These are phyloP conservation scores for Centruroides vittatus DNA, from an alignment of 1,140 invertebrate genomes.

Conservation along the genomic window DNA sequence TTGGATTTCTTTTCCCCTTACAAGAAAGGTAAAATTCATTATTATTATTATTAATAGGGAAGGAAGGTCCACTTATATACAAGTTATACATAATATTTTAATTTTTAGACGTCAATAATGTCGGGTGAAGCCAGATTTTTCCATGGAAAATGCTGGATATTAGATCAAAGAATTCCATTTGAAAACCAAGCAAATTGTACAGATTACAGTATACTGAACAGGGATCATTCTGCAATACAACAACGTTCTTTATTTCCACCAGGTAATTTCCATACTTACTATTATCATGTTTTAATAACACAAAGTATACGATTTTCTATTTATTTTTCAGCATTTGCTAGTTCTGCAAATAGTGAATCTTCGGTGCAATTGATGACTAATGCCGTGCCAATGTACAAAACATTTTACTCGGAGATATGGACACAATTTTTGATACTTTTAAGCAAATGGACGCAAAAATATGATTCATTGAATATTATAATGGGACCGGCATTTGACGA, in stretches of 20 bases:
- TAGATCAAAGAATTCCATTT: slow-evolving; percentile 5
- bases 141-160: slow-evolving; percentile 1
- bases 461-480: slow-evolving; percentile 3
- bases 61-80: too few species aligned
- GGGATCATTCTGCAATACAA: neutral
- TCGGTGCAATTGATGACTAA: neutral
- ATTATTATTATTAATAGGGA: neutral
- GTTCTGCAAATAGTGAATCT: neutral
- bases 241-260: slow-evolving; percentile 5
- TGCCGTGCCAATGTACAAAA: neutral
- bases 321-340: neutral
- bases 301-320: too few species aligned
- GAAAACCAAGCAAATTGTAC: slow-evolving; percentile 1
- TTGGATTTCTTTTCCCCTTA: slow-evolving; percentile 6
- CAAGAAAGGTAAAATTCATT: neutral
- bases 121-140: neutral
- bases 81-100: too few species aligned
- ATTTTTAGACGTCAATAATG: neutral
- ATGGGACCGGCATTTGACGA: slow-evolving; percentile 11
- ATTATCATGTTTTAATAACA: neutral
- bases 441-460: neutral
- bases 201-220: neutral
- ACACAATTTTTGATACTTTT: neutral
- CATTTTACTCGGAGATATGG: neutral
- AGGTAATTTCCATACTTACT: neutral